phyloP scores from a whole-genome alignment of 2,113 vertebrate species.

The Eclectus roratus region DNA sequence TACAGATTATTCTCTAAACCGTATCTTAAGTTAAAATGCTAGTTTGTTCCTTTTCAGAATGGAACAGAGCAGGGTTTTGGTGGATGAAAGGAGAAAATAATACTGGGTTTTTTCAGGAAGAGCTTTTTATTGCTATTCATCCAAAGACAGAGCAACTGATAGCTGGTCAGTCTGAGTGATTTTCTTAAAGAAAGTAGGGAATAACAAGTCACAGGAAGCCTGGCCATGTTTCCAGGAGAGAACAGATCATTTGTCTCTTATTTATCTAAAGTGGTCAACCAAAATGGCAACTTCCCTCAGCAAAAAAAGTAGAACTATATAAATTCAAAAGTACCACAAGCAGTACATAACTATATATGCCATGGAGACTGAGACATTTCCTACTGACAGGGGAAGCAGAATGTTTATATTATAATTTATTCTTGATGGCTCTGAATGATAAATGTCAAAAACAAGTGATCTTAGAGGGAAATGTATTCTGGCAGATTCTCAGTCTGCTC shows the following conservation, averaged over 20 bases:
- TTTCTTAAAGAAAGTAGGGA: not conserved
- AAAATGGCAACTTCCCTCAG: not conserved
- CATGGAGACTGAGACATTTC: not conserved
- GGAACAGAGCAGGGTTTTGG: not conserved
- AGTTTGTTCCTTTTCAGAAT: not conserved
- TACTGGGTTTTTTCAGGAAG: not conserved
- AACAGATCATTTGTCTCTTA: not conserved
- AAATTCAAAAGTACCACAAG: not conserved
- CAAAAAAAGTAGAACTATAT: not conserved
- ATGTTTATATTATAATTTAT: not conserved
- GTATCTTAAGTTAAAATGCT: not conserved
- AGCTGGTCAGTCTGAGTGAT: not conserved
- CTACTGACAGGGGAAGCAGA: not conserved
- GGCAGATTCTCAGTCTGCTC: not conserved
- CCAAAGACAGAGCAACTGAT: not conserved
- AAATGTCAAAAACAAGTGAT: not conserved
- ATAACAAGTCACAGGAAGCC: not conserved
- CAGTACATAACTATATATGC: not conserved
- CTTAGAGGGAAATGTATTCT: not conserved
- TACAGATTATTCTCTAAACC: not conserved
- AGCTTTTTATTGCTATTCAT: not conserved
- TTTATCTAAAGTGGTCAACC: not conserved
- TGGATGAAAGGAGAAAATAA: not conserved
- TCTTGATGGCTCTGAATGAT: conserved; percentile 1
- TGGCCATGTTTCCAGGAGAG: not conserved